These are phyloP conservation scores for Drosophila anomalipes DNA, from an alignment of 2,888 invertebrate species.

Conservation along the genomic window DNA sequence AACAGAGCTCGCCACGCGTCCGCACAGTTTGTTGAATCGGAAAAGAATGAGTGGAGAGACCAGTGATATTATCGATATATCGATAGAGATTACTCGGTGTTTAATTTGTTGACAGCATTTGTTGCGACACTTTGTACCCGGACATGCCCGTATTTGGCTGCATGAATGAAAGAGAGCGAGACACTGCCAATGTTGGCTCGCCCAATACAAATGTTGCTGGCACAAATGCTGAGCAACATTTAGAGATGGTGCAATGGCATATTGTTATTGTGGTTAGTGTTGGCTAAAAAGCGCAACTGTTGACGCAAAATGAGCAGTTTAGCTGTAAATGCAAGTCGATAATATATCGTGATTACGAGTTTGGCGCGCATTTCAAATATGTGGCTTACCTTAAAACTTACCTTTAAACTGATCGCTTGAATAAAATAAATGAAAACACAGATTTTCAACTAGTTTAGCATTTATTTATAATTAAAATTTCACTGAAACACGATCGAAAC, in stretches of 20 bases:
- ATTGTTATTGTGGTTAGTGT: slow-evolving; percentile 1
- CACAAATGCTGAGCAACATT: slow-evolving; percentile 16
- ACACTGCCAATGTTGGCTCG: slow-evolving; percentile 15
- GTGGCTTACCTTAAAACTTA: not conserved
- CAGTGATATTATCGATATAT: slow-evolving; percentile 32
- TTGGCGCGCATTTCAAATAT: slow-evolving; percentile 11
- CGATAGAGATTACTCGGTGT: slow-evolving; percentile 30
- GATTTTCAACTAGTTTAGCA: slow-evolving; percentile 40
- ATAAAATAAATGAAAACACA: not conserved
- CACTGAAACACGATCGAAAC: slow-evolving; percentile 63
- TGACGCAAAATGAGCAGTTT: slow-evolving; percentile 19
- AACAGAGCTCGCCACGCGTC: slow-evolving; percentile 64
- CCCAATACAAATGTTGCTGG: slow-evolving; percentile 8
- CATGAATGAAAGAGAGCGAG: slow-evolving; percentile 6
- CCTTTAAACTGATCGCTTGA: not conserved
- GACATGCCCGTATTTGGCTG: not conserved
- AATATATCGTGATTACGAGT: not conserved
- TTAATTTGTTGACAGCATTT: slow-evolving; percentile 21
- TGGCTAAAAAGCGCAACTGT: not conserved
- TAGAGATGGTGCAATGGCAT: slow-evolving; percentile 24
- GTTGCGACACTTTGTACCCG: slow-evolving; percentile 15
- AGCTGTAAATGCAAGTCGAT: not conserved
- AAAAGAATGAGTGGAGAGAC: slow-evolving; percentile 54
- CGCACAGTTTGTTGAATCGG: slow-evolving; percentile 57
- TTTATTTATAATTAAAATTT: slow-evolving; percentile 72